Conservation (phyloP, 2,113 vertebrate genomes). For the Gulo gulo region DNA sequence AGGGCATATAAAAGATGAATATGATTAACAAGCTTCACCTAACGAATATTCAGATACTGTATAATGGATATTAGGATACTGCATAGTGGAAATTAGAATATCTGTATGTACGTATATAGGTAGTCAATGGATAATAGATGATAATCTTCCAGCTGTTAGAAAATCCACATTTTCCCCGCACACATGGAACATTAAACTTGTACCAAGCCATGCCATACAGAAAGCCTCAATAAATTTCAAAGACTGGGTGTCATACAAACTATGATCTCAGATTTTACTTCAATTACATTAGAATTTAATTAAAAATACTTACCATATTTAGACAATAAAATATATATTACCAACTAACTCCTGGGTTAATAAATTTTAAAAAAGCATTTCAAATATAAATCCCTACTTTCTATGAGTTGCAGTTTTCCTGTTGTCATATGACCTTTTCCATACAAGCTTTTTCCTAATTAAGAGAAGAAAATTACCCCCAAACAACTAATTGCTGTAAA, state of each 20-base stretch:
- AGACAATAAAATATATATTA: neutral
- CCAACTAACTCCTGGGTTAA: neutral
- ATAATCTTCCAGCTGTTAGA: neutral
- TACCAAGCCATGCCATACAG: neutral
- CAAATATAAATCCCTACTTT: neutral
- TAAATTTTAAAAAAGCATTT: neutral
- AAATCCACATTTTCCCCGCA: neutral
- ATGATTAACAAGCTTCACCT: neutral
- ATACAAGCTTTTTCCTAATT: neutral
- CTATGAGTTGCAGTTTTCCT: neutral
- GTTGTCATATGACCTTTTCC: neutral
- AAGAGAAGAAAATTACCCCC: neutral
- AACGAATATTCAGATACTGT: neutral
- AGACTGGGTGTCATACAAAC: neutral
- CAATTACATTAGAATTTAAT: neutral
- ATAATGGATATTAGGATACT: neutral
- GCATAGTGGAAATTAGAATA: neutral
- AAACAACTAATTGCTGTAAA: neutral
- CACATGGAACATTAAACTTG: neutral
- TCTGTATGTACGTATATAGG: neutral
- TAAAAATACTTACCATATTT: neutral
- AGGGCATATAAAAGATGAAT: neutral
- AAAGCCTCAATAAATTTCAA: constrained; percentile 14
- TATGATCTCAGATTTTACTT: neutral
- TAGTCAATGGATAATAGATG: neutral